Evolutionary conservation across 2,888 invertebrate genomes (phyloP).

Genomic region (Erebia ligea): DNA sequence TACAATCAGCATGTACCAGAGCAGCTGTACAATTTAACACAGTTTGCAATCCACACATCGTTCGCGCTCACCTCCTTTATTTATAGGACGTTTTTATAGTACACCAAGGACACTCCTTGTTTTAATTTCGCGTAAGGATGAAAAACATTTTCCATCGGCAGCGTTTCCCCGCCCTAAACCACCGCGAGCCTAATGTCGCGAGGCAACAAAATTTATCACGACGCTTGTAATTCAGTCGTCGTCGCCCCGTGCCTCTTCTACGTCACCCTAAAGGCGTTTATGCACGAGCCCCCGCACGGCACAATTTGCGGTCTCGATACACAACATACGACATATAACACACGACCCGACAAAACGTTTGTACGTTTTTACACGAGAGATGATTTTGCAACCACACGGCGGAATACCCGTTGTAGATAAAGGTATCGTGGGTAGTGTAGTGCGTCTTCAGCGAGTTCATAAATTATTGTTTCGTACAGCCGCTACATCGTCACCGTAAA

Average conservation of each 20-base stretch:
- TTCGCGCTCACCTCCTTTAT: slow-evolving; percentile 27
- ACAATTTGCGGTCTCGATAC: no score
- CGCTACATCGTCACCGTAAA: no score
- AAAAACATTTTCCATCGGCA: slow-evolving; percentile 62
- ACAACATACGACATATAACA: no score
- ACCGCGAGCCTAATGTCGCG: slow-evolving; percentile 74
- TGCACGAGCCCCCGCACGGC: slow-evolving; percentile 51
- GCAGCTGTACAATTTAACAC: slow-evolving; percentile 20
- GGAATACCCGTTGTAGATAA: no score
- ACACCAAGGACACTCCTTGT: slow-evolving; percentile 74
- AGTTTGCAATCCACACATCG: slow-evolving; percentile 24
- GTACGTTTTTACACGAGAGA: no score
- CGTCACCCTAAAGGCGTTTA: slow-evolving; percentile 73
- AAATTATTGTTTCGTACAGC: no score
- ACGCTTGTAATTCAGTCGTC: slow-evolving; percentile 76
- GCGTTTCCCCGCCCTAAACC: slow-evolving; percentile 56
- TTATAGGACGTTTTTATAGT: slow-evolving; percentile 67
- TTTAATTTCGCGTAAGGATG: slow-evolving; percentile 75
- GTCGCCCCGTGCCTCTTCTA: slow-evolving; percentile 59
- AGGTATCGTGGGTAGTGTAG: no score
- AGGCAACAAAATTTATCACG: slow-evolving; percentile 81
- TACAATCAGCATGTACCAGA: slow-evolving; percentile 3
- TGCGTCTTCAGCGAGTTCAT: no score
- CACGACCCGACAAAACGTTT: no score
- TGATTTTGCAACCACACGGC: no score